phyloP scores from a whole-genome alignment of 2,113 vertebrate species.

The Carassius carassius region DNA sequence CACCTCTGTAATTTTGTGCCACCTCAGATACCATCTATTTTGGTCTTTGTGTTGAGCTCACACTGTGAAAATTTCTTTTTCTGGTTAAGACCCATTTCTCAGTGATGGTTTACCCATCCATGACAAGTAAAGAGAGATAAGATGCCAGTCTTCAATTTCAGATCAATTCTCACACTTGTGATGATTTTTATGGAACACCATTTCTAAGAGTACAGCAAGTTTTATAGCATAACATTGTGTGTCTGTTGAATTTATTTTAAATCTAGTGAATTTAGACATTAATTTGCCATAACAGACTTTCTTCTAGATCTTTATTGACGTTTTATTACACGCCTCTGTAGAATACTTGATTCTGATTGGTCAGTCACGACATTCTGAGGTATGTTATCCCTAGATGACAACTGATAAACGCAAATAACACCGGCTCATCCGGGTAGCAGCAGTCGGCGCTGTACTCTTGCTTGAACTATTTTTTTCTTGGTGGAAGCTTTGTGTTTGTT shows the following conservation, averaged over 20 bases:
- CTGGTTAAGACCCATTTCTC: not conserved
- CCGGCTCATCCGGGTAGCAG: no score
- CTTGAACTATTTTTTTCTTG: no score
- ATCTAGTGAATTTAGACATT: not conserved
- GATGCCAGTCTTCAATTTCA: not conserved
- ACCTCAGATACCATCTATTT: not conserved
- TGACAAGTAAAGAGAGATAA: not conserved
- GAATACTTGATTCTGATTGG: no score
- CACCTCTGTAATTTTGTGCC: not conserved
- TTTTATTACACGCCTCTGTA: not conserved
- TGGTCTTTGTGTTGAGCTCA: slow-evolving; percentile 1
- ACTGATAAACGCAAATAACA: no score
- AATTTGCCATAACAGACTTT: not conserved
- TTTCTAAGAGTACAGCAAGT: not conserved
- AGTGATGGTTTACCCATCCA: not conserved
- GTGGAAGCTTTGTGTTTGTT: no score
- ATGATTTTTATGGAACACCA: not conserved
- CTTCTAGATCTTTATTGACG: not conserved
- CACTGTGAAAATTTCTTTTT: not conserved
- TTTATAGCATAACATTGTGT: not conserved
- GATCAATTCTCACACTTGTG: not conserved
- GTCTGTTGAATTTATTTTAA: not conserved
- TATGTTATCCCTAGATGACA: no score
- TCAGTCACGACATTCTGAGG: no score
- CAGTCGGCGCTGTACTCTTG: no score